These are phyloP conservation scores for Tribolium castaneum DNA, from an alignment of 1,140 invertebrate species.

Conservation along the genomic window DNA sequence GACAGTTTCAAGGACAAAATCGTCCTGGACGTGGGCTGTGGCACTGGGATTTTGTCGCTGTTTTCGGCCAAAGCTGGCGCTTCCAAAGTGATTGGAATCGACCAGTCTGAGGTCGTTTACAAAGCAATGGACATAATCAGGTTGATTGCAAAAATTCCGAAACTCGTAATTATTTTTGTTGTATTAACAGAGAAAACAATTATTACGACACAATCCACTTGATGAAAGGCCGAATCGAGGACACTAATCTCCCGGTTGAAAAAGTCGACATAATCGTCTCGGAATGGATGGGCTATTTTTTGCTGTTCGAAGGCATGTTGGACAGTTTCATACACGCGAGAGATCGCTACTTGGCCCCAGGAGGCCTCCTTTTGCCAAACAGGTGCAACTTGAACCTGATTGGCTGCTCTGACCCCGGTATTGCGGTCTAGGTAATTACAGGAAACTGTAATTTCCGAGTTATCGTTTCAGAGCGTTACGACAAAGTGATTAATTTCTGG, in stretches of 20 bases:
- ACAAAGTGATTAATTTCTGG: conserved; percentile 88
- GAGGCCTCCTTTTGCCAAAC: conserved; percentile 86
- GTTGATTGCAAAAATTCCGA: conserved; percentile 47
- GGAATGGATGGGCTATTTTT: conserved; percentile 99
- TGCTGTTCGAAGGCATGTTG: conserved; percentile 98
- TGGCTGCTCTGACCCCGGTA: conserved; percentile 89
- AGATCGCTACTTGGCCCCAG: conserved; percentile 85
- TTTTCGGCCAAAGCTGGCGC: conserved; percentile 96
- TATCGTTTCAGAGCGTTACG: conserved; percentile 72
- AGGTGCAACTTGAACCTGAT: conserved; percentile 89
- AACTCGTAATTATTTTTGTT: conserved; percentile 46
- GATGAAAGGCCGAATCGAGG: conserved; percentile 88
- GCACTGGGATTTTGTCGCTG: conserved; percentile 94
- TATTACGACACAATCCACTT: conserved; percentile 72
- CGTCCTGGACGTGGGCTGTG: conserved; percentile 94
- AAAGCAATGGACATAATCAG: conserved; percentile 84
- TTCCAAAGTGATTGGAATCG: conserved; percentile 89
- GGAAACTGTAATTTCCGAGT: background rate
- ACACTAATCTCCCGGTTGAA: conserved; percentile 79
- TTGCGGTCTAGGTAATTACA: conserved; percentile 50
- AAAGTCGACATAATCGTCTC: conserved; percentile 97
- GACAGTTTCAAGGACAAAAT: conserved; percentile 78
- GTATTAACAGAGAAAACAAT: conserved; percentile 72
- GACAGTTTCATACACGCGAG: conserved; percentile 92
- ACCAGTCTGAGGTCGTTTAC: conserved; percentile 88